Percentiles rank a stretch among this genome's conserved stretches.
phyloP scores from a whole-genome alignment of 1,140 invertebrate species.

The Telenomus remus region DNA sequence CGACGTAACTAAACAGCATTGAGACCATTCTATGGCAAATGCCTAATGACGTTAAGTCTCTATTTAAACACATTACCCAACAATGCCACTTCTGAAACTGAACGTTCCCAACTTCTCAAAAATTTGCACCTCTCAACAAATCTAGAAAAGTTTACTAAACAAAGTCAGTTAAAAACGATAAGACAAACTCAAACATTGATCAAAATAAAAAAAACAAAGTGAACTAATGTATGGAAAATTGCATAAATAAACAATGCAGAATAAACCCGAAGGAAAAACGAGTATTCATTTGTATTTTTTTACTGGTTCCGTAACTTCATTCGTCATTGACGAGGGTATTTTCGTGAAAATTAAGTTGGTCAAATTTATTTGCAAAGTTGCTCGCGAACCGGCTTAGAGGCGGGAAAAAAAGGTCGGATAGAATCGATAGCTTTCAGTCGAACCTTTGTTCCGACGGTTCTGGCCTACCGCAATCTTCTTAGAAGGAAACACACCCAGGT shows the following conservation, averaged over 20 bases:
- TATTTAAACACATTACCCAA: slow-evolving; percentile 40
- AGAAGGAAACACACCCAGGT: slow-evolving; percentile 36
- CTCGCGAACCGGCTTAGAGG: slow-evolving; percentile 20
- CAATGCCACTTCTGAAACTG: slow-evolving; percentile 24
- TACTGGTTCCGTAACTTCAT: slow-evolving; percentile 12
- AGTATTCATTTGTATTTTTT: neutral
- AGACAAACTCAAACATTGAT: no score
- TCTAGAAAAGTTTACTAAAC: no score
- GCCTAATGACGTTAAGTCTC: slow-evolving; percentile 26
- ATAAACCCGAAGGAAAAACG: neutral
- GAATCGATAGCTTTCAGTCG: slow-evolving; percentile 32
- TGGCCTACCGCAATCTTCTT: slow-evolving; percentile 41
- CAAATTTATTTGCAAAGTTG: slow-evolving; percentile 36
- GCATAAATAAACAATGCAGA: no score
- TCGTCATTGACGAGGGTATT: slow-evolving; percentile 15
- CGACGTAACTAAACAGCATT: slow-evolving; percentile 26
- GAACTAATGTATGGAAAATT: no score
- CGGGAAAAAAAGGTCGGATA: slow-evolving; percentile 19
- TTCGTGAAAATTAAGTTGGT: slow-evolving; percentile 18
- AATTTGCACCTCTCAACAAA: no score
- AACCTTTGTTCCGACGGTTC: slow-evolving; percentile 29
- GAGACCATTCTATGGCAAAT: slow-evolving; percentile 45
- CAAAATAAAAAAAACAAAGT: no score
- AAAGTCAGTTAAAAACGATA: no score
- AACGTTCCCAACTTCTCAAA: slow-evolving; percentile 3